Evolutionary conservation across 2,888 invertebrate genomes (phyloP).

Genomic region (Digitonthophagus gazella): DNA sequence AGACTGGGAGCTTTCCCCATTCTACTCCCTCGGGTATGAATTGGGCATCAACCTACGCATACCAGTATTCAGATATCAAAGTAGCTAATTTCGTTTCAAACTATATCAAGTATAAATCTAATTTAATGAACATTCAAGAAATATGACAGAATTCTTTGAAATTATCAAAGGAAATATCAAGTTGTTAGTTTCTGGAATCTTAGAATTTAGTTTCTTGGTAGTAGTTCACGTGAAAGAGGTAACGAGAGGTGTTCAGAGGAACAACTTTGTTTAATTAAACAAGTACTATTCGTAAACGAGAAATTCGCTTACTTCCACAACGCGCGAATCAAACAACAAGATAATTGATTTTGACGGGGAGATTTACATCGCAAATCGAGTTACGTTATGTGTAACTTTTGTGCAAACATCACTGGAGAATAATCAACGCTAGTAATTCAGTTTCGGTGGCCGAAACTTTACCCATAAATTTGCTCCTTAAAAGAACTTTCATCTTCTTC

Average conservation of each 20-base stretch:
- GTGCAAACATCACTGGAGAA: neutral
- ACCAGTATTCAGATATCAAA: neutral
- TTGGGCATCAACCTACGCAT: neutral
- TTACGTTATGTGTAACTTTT: neutral
- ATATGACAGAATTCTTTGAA: too few species aligned
- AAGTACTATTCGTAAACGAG: too few species aligned
- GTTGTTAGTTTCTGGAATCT: too few species aligned
- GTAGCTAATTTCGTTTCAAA: neutral
- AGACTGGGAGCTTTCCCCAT: neutral
- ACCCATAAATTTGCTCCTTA: neutral
- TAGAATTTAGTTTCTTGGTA: too few species aligned
- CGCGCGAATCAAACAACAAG: neutral
- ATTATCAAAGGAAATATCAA: too few species aligned
- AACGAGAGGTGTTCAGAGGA: neutral
- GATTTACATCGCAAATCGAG: neutral
- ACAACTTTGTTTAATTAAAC: neutral
- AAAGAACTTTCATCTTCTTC: neutral
- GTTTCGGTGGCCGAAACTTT: neutral
- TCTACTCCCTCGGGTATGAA: neutral
- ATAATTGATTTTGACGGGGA: neutral
- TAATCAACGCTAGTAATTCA: neutral
- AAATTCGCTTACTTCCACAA: neutral
- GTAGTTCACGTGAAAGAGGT: too few species aligned
- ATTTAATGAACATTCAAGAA: too few species aligned
- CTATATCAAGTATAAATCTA: too few species aligned